phyloP scores from a whole-genome alignment of 64 coral and sea anemone species.

The Actinia tenebrosa region DNA sequence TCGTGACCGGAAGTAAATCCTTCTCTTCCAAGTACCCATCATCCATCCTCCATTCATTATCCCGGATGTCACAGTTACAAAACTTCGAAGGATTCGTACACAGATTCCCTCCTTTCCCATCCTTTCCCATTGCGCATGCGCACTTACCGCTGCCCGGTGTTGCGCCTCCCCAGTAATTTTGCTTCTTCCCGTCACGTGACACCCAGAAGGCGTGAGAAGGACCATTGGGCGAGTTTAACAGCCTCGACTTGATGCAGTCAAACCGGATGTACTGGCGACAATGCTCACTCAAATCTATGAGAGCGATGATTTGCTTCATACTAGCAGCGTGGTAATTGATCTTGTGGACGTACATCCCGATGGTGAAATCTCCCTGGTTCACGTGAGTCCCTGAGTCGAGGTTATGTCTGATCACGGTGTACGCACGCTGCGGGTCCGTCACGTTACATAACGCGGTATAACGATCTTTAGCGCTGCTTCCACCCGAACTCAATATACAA shows the following conservation, averaged over 20 bases:
- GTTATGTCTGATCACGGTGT: constrained; percentile 54
- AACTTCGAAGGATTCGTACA: constrained; percentile 23
- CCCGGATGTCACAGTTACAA: constrained; percentile 79
- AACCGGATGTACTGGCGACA: constrained; percentile 75
- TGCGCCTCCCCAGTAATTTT: constrained; percentile 80
- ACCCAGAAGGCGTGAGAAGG: constrained; percentile 55
- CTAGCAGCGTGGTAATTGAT: constrained; percentile 21
- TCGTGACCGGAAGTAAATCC: constrained; percentile 49
- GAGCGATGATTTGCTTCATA: constrained; percentile 43
- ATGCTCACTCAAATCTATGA: constrained; percentile 55
- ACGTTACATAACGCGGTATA: constrained; percentile 71
- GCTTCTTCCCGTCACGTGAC: constrained; percentile 34
- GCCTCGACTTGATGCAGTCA: constrained; percentile 60
- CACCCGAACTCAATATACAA: constrained; percentile 45
- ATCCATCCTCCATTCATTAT: constrained; percentile 55
- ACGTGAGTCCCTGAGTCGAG: constrained; percentile 37
- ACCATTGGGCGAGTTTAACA: constrained; percentile 49
- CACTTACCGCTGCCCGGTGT: constrained; percentile 51
- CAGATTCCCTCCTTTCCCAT: not conserved
- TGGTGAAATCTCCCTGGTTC: not conserved
- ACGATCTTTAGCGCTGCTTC: constrained; percentile 1
- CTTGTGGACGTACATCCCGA: constrained; percentile 17
- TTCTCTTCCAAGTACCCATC: constrained; percentile 67
- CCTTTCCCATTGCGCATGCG: constrained; percentile 44
- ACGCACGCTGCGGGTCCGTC: constrained; percentile 25